Evolutionary conservation across 1,140 invertebrate genomes (phyloP), one percentile per base, ranked within the genome.

Genomic region (Teleopsis dalmanni): DNA sequence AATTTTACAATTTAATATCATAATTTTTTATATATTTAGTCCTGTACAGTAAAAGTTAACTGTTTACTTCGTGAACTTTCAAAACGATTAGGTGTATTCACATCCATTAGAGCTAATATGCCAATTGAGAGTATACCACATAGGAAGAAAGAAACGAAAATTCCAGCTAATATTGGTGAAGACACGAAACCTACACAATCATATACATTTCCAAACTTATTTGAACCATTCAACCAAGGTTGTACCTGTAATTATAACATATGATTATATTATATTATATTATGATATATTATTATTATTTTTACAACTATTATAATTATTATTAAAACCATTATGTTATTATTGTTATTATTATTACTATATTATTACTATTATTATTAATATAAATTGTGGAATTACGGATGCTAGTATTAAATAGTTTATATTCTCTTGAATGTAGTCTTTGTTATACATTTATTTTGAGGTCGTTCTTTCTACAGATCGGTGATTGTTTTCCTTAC

Each of bases 41-140:
- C 88, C 47, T 75, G 73, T 33, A 81, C 78, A 46, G 81, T 87
- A 49, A 96, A 84, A 6, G 85, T 86, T 38, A 96, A 82, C 43
- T 88, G 85, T 73, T 97, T 97, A 56, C 90, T 89, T 71, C 97
- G 95, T 23, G 91, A 88, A 75, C 95, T 96, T 76, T 99, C 95
- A 75, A 98, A 99, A 63, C 88, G 78, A 72, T 99, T 96, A 82
- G 95, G 95, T n/a, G 94, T 96, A 60, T 88, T 88, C 55, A 99
- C 94, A 61, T 90, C 85, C 66, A 93, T 78, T 37, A 99, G 83
- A 85, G 96, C 93, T 2, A 76, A 76, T 8, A 97, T 75, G 2
- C 88, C 95, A 66, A 87, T 81, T 6, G 80, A 77, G 22, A 97
- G 74, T 43, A 95, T 91, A 2, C 83, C 48, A 3, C 82, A 70